Evolutionary conservation across 2,113 vertebrate species (phyloP).

Genomic region (Fulmarus glacialis): DNA sequence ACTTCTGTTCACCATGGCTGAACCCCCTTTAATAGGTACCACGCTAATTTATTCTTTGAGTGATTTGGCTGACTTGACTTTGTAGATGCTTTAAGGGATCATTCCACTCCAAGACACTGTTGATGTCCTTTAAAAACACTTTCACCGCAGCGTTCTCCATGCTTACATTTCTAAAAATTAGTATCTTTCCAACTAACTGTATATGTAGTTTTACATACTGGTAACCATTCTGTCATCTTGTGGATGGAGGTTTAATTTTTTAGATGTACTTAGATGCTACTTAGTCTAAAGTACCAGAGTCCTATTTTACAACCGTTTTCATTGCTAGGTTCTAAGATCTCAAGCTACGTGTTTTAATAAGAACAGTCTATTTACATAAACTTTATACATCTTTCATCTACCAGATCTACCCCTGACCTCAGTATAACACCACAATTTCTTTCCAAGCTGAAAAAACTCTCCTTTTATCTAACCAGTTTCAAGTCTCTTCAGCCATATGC

Average conservation of each 20-base stretch:
- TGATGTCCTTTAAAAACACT: background rate
- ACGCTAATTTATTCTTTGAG: background rate
- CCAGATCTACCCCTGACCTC: background rate
- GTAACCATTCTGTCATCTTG: background rate
- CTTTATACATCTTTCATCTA: background rate
- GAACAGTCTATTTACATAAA: background rate
- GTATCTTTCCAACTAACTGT: background rate
- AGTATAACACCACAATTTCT: background rate
- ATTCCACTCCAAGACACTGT: background rate
- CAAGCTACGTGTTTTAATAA: background rate
- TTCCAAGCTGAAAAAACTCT: background rate
- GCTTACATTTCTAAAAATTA: background rate
- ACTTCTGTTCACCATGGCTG: background rate
- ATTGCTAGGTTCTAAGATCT: background rate
- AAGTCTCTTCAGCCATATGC: conserved; percentile 5
- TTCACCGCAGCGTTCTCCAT: background rate
- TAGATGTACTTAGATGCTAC: background rate
- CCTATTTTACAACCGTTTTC: background rate
- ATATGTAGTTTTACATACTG: background rate
- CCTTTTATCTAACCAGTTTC: background rate
- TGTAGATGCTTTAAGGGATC: background rate
- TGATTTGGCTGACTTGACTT: background rate
- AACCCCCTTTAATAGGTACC: background rate
- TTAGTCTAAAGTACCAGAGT: background rate
- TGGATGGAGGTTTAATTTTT: background rate